Evolutionary conservation across 1,140 invertebrate species (phyloP).

Genomic region (Drosophila varians): DNA sequence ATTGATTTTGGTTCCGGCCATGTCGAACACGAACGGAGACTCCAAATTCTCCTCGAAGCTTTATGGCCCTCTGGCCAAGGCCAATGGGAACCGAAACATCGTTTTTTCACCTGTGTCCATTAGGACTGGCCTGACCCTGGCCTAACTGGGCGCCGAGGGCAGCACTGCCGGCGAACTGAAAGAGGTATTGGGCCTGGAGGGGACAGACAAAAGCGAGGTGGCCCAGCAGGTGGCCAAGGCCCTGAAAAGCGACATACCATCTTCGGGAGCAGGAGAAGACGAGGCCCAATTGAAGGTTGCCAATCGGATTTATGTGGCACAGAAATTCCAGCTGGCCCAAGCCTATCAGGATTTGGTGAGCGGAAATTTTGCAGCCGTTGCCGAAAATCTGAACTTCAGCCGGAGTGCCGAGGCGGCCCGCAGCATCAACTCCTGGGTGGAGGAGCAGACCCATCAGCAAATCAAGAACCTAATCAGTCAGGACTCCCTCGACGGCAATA

Average conservation of each 20-base stretch:
- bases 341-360: conserved; percentile 37
- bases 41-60: conserved; percentile 42
- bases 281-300: conserved; percentile 37
- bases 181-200: conserved; percentile 72
- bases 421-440: conserved; percentile 86
- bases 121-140: conserved; percentile 84
- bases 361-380: conserved; percentile 33
- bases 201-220: conserved; percentile 24
- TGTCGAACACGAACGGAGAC: conserved; percentile 25
- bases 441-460: conserved; percentile 84
- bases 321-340: conserved; percentile 24
- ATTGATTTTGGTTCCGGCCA: conserved; percentile 2
- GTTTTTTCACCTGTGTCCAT: conserved; percentile 86
- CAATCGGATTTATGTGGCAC: conserved; percentile 57
- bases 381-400: conserved; percentile 84
- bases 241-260: conserved; percentile 10
- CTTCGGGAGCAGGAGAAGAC: not conserved
- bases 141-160: conserved; percentile 84
- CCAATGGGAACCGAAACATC: conserved; percentile 80
- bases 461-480: conserved; percentile 85
- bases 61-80: conserved; percentile 27
- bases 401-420: conserved; percentile 63
- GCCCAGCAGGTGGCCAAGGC: conserved; percentile 33
- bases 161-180: conserved; percentile 84
- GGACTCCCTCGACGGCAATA: conserved; percentile 58